Evolutionary conservation across 2,797 vertebrate species (phyloP).

Genomic region (Galaxias olidus): DNA sequence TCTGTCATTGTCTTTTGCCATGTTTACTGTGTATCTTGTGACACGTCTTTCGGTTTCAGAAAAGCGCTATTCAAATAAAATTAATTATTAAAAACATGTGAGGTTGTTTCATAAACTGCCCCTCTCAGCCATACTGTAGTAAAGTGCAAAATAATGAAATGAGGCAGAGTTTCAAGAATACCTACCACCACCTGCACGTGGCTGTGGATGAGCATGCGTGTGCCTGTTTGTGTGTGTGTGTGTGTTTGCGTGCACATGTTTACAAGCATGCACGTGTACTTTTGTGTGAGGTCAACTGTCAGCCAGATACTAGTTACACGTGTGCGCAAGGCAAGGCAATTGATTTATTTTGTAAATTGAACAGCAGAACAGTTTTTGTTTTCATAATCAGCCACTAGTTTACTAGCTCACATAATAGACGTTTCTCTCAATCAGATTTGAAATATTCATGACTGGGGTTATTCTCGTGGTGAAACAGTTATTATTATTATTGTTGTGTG

Average conservation of each 20-base stretch:
- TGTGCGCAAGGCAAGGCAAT: not conserved
- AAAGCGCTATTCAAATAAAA: too few species aligned
- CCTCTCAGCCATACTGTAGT: not conserved
- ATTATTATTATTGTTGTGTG: not conserved
- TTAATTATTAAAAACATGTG: too few species aligned
- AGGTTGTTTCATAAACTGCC: too few species aligned
- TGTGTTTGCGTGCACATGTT: not conserved
- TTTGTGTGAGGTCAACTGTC: too few species aligned
- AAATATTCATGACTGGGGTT: constrained; percentile 67
- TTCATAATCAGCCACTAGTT: constrained; percentile 61
- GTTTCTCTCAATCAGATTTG: constrained; percentile 55
- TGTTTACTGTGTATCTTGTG: too few species aligned
- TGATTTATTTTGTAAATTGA: constrained; percentile 43
- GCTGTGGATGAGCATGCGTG: not conserved
- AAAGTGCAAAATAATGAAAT: not conserved
- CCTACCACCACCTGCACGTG: not conserved
- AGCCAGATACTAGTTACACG: too few species aligned
- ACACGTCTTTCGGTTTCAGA: too few species aligned
- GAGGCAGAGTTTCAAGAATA: not conserved
- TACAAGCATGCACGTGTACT: too few species aligned
- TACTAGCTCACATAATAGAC: constrained; percentile 52
- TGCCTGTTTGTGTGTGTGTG: constrained; percentile 1
- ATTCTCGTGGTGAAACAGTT: constrained; percentile 45
- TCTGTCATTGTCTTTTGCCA: too few species aligned
- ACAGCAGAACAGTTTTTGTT: constrained; percentile 30